Evolutionary conservation across 2,888 invertebrate species (phyloP), one percentile per base, ranked within the genome.

Genomic region (Boloria euphrosyne): DNA sequence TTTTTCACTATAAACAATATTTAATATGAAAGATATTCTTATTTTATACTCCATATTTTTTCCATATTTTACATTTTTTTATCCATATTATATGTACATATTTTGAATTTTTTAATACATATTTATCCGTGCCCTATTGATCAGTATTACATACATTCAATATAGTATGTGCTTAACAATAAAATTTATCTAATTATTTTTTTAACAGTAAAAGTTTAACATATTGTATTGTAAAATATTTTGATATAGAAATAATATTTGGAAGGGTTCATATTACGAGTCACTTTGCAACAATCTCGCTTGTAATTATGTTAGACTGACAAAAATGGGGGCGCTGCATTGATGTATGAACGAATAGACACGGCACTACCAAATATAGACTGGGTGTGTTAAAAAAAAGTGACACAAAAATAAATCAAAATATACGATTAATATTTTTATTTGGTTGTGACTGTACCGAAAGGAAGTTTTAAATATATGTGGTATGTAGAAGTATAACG

Each of bases 201-300:
- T 38, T 10, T 38, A 38, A 38, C 10, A 2, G 10, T 38, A n/a
- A 16, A 53, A 58, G 22, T 22, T 6, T 6, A 47, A 31, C 47
- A 47, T 49, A 49, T 59, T 49, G 16, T 59, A 46, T 47, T 17
- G 47, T 72, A 80, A 27, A 63, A 71, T 75, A 72, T 83, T 82
- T 83, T 81, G 80, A 80, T 83, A 86, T 80, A 79, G 78, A 82
- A 84, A 80, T 77, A 76, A 78, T 79, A 76, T 80, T 82, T 75
- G 74, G 84, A 87, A 88, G 88, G 89, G 89, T 84, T 85, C 81
- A 77, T 81, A 83, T 85, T 83, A 89, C 89, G 81, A 89, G 89
- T 89, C 89, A 89, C 87, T 89, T 88, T 80, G 84, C 80, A 85
- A 85, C 87, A 86, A 89, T 90, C 86, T 85, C 82, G 80, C 80